Evolutionary conservation across 2,113 vertebrate genomes (phyloP), one percentile per base, ranked within the genome.

Genomic region (Sterna hirundo): DNA sequence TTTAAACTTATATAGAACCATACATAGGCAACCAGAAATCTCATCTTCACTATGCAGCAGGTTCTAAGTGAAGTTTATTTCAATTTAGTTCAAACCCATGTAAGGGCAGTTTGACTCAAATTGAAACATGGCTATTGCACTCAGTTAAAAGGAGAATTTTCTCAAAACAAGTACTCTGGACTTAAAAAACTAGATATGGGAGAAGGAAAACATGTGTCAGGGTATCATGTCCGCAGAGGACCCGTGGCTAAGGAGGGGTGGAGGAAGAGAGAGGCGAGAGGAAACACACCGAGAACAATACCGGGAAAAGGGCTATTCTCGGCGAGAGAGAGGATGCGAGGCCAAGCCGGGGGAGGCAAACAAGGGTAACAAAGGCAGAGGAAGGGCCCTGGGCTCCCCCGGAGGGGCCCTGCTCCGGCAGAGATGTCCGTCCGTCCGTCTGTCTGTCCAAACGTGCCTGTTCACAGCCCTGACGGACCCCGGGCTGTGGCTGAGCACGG

Each of bases 221-320:
- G 26, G 64, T 15, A 32, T 46, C 7, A 3, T 4, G 23, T 65
- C 52, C 5, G 40, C 68, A 55, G 62, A 52, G 70, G 42, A 77
- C 15, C 54, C 6, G 42, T 8, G 7, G 18, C 47, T 68, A 11
- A 60, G 61, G 51, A 72, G 49, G 34, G 66, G 34, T 10, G 40
- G 86, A 93, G 86, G 95, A 88, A 93, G 51, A 83, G 61, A n/a
- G 38, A 86, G 83, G 86, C 52, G 54, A 96, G 91, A 97, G 97
- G 97, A 97, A 98, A 47, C 88, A 7, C 86, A 47, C 14, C 5
- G 69, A 95, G 90, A 97, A 97, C 95, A 97, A 97, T 97, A 96
- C 91, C 29, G 97, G 96, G 96, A 97, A 94, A 94, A 22, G 42
- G 88, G 47, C 95, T 95, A 88, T 96, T 97, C 91, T 77, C 47